phyloP scores from a whole-genome alignment of 2,797 vertebrate species.

The Sternarchorhynchus goeldii region DNA sequence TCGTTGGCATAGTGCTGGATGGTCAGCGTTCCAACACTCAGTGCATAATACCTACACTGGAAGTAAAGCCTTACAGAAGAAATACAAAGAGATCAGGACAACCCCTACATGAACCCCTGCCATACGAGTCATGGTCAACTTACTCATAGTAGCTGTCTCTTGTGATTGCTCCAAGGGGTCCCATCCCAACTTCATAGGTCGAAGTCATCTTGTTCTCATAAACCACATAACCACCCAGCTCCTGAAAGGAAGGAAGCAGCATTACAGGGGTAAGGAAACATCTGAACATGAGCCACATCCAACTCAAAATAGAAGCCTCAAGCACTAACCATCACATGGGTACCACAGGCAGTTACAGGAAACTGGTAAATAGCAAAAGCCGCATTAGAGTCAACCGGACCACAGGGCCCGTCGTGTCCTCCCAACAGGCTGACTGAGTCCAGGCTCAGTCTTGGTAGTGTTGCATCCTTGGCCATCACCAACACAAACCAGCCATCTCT shows the following conservation, averaged over 20 bases:
- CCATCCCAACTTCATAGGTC: slow-evolving; percentile 59
- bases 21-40: slow-evolving; percentile 54
- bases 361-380: no score
- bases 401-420: no score
- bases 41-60: slow-evolving; percentile 67
- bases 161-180: slow-evolving; percentile 65
- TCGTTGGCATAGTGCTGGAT: slow-evolving; percentile 52
- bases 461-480: slow-evolving; percentile 44
- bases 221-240: slow-evolving; percentile 58
- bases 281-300: not conserved
- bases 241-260: slow-evolving; percentile 52
- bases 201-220: slow-evolving; percentile 70
- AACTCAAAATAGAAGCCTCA: not conserved
- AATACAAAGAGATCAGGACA: not conserved
- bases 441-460: no score
- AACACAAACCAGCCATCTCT: slow-evolving; percentile 70
- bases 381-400: no score
- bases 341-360: no score
- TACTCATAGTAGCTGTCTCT: slow-evolving; percentile 72
- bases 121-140: slow-evolving; percentile 35
- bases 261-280: not conserved
- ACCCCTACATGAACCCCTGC: not conserved
- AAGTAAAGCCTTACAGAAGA: slow-evolving; percentile 56
- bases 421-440: no score
- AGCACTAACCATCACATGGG: slow-evolving; percentile 50